These are phyloP conservation scores for Prionailurus viverrinus DNA, from an alignment of 2,113 vertebrate species.

Conservation along the genomic window DNA sequence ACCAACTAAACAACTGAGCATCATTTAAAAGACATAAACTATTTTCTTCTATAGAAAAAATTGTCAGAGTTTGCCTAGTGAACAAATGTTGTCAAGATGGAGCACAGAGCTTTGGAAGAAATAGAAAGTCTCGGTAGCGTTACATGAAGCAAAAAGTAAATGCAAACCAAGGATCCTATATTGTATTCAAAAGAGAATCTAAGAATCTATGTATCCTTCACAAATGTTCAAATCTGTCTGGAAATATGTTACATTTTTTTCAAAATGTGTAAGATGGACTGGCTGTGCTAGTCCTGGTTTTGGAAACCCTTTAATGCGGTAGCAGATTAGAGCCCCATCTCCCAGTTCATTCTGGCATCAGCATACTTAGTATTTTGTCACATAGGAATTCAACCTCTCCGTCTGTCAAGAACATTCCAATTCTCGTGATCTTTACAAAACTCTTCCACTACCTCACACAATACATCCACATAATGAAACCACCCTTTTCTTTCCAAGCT, in stretches of 20 bases:
- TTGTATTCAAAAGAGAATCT: neutral
- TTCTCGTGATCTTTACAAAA: neutral
- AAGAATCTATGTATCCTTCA: neutral
- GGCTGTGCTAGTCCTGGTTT: neutral
- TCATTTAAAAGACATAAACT: neutral
- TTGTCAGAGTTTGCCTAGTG: constrained; percentile 11
- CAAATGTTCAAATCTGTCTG: neutral
- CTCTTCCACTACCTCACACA: neutral
- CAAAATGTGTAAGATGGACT: neutral
- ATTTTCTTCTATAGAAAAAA: constrained; percentile 15
- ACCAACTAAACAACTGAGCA: neutral
- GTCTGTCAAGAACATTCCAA: neutral
- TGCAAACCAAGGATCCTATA: neutral
- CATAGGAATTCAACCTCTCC: neutral
- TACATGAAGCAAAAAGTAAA: neutral
- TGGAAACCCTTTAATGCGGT: neutral
- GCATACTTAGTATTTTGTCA: neutral
- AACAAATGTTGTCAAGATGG: neutral
- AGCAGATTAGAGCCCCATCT: neutral
- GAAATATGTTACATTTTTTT: neutral
- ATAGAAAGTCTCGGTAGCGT: neutral
- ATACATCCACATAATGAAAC: neutral
- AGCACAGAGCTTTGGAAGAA: neutral
- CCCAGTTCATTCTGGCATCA: neutral
- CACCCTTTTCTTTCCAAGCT: neutral